Conservation (phyloP, 2,888 invertebrate species). For the Auanema sp. region DNA sequence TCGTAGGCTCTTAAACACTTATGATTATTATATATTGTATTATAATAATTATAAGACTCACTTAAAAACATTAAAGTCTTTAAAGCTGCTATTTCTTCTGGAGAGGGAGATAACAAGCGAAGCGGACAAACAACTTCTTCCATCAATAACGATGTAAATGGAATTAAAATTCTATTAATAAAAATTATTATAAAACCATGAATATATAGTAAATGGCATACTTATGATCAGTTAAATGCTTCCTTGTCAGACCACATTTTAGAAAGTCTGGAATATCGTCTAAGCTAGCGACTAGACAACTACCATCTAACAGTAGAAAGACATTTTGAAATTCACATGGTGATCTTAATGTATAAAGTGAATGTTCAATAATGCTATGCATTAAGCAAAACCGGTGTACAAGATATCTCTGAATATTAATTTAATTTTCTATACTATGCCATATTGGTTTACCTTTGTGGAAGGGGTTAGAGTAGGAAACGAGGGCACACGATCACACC, state of each 20-base stretch:
- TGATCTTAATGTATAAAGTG: neutral
- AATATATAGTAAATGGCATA: neutral
- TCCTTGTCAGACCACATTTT: constrained; percentile 19
- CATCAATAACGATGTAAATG: constrained; percentile 29
- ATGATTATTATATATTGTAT: neutral
- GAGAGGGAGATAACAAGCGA: constrained; percentile 24
- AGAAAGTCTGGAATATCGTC: constrained; percentile 27
- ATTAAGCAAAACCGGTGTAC: constrained; percentile 36
- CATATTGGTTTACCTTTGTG: constrained; percentile 10
- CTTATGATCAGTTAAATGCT: constrained; percentile 25
- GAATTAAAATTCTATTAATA: constrained; percentile 21
- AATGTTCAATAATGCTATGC: constrained; percentile 35
- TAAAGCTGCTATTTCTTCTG: constrained; percentile 33
- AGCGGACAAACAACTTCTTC: constrained; percentile 37
- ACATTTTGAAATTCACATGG: constrained; percentile 2
- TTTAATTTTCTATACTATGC: neutral
- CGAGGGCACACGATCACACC: constrained; percentile 28
- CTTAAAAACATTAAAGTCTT: constrained; percentile 43
- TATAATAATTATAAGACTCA: constrained; percentile 18
- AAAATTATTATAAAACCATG: neutral
- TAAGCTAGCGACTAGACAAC: constrained; percentile 28
- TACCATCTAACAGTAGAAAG: constrained; percentile 2
- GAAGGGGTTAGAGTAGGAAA: constrained; percentile 20
- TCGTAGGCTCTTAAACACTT: constrained; percentile 33
- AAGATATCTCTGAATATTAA: constrained; percentile 25